phyloP scores from a whole-genome alignment of 2,888 invertebrate species.

The Harpalus rufipes region DNA sequence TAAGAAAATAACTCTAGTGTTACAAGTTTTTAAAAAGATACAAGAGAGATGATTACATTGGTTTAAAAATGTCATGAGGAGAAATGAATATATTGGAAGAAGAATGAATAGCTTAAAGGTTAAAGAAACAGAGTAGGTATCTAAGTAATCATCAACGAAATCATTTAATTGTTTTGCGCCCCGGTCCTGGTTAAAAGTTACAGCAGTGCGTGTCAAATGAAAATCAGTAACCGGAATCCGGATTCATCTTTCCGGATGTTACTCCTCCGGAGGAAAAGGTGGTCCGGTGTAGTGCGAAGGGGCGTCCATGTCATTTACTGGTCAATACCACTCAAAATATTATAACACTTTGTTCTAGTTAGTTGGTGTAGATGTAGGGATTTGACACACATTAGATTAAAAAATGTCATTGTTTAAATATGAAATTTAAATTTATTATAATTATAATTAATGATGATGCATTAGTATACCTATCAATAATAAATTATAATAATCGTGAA shows the following conservation, averaged over 20 bases:
- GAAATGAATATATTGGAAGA: too few species aligned
- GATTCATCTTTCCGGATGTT: constrained; percentile 42
- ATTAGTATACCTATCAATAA: neutral
- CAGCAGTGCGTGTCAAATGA: constrained; percentile 1
- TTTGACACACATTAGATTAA: neutral
- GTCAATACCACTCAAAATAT: constrained; percentile 31
- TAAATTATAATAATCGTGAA: constrained; percentile 14
- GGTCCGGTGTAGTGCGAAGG: constrained; percentile 30
- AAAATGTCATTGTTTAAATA: neutral
- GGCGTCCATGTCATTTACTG: constrained; percentile 64
- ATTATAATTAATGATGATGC: constrained; percentile 17
- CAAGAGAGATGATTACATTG: too few species aligned
- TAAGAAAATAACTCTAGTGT: too few species aligned
- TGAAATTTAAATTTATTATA: constrained; percentile 9
- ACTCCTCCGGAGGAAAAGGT: constrained; percentile 41
- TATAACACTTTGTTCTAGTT: neutral
- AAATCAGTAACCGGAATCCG: constrained; percentile 40
- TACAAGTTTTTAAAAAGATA: too few species aligned
- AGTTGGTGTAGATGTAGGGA: too few species aligned
- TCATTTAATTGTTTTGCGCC: too few species aligned
- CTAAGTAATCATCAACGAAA: too few species aligned
- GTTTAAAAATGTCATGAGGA: too few species aligned
- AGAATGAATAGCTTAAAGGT: too few species aligned
- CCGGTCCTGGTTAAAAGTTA: neutral
- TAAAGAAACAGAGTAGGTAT: too few species aligned